Evolutionary conservation across 2,888 invertebrate genomes (phyloP).

Genomic region (Autographa gamma): DNA sequence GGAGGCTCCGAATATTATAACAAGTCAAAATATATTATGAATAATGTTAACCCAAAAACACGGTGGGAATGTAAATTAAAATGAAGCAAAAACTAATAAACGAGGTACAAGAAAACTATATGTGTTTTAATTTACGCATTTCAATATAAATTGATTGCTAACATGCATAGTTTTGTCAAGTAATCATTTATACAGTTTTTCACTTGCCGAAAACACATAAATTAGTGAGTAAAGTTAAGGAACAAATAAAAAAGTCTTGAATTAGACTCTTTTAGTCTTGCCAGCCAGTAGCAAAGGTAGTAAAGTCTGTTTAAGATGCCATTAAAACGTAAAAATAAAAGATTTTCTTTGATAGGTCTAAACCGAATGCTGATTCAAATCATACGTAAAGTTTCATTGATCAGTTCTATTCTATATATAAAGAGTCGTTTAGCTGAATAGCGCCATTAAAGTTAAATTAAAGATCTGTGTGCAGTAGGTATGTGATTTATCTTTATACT

Average conservation of each 20-base stretch:
- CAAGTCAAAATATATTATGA: constrained; percentile 22
- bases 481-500: background rate
- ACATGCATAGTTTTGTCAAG: constrained; percentile 19
- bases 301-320: constrained; percentile 47
- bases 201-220: background rate
- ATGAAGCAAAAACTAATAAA: constrained; percentile 18
- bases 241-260: constrained; percentile 39
- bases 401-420: background rate
- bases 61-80: constrained; percentile 17
- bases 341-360: constrained; percentile 31
- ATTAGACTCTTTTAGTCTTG: constrained; percentile 9
- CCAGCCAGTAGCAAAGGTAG: constrained; percentile 26
- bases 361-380: constrained; percentile 34
- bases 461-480: background rate
- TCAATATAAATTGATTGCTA: constrained; percentile 15
- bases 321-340: constrained; percentile 36
- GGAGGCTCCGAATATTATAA: constrained; percentile 7
- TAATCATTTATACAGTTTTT: background rate
- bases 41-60: constrained; percentile 28
- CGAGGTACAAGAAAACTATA: constrained; percentile 28
- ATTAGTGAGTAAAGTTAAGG: constrained; percentile 22
- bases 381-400: constrained; percentile 9
- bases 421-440: background rate
- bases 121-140: constrained; percentile 25
- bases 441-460: background rate